Evolutionary conservation across 2,113 vertebrate genomes (phyloP).

Genomic region (Python bivittatus): DNA sequence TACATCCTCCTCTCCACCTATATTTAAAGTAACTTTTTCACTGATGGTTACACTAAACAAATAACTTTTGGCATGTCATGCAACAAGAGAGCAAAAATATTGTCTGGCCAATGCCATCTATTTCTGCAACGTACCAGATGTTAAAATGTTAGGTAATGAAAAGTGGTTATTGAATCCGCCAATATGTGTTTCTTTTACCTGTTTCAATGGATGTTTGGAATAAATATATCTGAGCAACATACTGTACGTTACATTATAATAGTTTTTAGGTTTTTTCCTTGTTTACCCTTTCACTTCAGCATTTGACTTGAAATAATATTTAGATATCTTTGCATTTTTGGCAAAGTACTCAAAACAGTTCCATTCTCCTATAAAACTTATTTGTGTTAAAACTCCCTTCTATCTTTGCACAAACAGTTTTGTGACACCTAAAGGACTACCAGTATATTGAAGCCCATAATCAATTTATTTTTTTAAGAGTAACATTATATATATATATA

Average conservation of each 20-base stretch:
- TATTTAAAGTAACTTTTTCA: constrained; percentile 63
- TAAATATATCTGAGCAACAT: constrained; percentile 63
- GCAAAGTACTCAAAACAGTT: no score
- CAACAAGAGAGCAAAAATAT: constrained; percentile 60
- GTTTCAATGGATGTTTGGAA: constrained; percentile 61
- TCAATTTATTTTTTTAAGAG: no score
- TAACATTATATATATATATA: no score
- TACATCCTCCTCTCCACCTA: constrained; percentile 59
- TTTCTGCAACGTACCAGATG: constrained; percentile 51
- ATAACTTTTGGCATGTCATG: constrained; percentile 59
- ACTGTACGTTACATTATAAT: constrained; percentile 50
- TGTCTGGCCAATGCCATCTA: constrained; percentile 49
- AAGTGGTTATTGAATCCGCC: constrained; percentile 54
- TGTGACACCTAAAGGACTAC: no score
- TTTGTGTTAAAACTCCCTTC: no score
- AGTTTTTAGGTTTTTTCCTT: constrained; percentile 51
- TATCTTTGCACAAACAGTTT: no score
- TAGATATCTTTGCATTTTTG: accelerated
- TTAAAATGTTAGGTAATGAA: constrained; percentile 55
- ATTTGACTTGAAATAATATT: constrained; percentile 4
- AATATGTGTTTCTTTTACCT: constrained; percentile 63
- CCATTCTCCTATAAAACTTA: no score
- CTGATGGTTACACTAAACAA: constrained; percentile 63
- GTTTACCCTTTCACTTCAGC: constrained; percentile 36
- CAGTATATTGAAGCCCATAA: no score